Percentiles rank a stretch among this genome's conserved stretches.
These are phyloP conservation scores for Hipparchia sbordonii DNA, from an alignment of 2,888 invertebrate genomes.

Conservation along the genomic window DNA sequence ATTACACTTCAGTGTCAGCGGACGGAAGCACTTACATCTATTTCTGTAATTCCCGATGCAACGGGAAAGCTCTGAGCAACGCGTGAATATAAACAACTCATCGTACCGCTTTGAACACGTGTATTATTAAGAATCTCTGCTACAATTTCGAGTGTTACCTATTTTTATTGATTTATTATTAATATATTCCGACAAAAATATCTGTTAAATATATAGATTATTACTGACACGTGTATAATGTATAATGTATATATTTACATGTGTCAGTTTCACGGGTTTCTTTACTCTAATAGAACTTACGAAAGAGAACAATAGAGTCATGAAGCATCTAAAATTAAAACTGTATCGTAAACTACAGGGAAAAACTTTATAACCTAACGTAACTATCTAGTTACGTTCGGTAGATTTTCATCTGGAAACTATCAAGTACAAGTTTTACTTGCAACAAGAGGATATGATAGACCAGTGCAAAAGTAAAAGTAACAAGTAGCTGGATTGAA, in stretches of 20 bases:
- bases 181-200: background rate
- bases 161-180: background rate
- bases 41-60: slow-evolving; percentile 55
- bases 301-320: background rate
- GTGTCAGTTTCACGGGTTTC: background rate
- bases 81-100: slow-evolving; percentile 28
- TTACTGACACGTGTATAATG: too few species aligned
- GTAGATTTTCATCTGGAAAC: too few species aligned
- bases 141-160: slow-evolving; percentile 5
- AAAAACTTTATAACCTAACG: too few species aligned
- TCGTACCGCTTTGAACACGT: slow-evolving; percentile 3
- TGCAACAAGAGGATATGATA: too few species aligned
- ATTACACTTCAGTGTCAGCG: slow-evolving; percentile 29
- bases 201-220: too few species aligned
- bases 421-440: too few species aligned
- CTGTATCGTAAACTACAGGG: too few species aligned
- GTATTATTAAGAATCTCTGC: slow-evolving; percentile 9
- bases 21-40: slow-evolving; percentile 71
- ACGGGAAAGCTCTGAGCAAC: slow-evolving; percentile 48
- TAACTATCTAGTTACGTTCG: too few species aligned
- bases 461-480: background rate
- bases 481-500: background rate
- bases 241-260: background rate
- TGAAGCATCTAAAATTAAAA: background rate
- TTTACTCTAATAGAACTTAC: too few species aligned